Evolutionary conservation across 2,888 invertebrate genomes (phyloP).

Genomic region (Apamea sordens): DNA sequence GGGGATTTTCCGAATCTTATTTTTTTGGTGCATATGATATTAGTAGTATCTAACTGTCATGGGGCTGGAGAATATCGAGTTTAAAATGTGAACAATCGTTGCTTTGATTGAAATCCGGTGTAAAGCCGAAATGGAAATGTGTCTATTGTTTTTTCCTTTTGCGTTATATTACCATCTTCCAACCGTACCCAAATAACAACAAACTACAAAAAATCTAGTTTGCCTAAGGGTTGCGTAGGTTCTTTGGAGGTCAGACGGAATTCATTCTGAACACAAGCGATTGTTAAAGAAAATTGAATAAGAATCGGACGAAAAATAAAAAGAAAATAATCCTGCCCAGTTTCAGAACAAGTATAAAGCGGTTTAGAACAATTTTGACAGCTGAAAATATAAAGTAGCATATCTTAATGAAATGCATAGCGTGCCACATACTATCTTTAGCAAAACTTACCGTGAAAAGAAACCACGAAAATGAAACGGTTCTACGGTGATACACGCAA

Average conservation of each 20-base stretch:
- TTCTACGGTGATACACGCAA: conserved; percentile 64
- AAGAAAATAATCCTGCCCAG: background rate
- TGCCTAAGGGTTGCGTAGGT: conserved; percentile 36
- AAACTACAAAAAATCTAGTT: conserved; percentile 50
- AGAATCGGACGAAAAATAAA: conserved; percentile 15
- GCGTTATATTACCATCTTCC: conserved; percentile 43
- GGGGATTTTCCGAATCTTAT: conserved; percentile 24
- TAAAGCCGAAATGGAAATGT: background rate
- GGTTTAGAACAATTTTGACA: conserved; percentile 28
- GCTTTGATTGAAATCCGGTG: background rate
- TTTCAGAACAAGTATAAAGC: background rate
- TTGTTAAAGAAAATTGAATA: conserved; percentile 48
- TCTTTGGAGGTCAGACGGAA: conserved; percentile 42
- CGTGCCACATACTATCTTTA: conserved; percentile 51
- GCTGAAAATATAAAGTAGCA: conserved; percentile 42
- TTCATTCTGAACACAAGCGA: conserved; percentile 35
- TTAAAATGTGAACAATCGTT: conserved; percentile 2
- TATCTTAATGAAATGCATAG: conserved; percentile 61
- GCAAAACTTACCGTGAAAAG: conserved; percentile 38
- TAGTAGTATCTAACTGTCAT: conserved; percentile 2
- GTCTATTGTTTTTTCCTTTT: conserved; percentile 8
- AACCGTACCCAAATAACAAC: conserved; percentile 48
- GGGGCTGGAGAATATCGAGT: background rate
- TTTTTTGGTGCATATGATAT: conserved; percentile 32
- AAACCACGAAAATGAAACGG: conserved; percentile 40